Evolutionary conservation across 1,140 invertebrate genomes (phyloP).

Genomic region (Sinonovacula constricta): DNA sequence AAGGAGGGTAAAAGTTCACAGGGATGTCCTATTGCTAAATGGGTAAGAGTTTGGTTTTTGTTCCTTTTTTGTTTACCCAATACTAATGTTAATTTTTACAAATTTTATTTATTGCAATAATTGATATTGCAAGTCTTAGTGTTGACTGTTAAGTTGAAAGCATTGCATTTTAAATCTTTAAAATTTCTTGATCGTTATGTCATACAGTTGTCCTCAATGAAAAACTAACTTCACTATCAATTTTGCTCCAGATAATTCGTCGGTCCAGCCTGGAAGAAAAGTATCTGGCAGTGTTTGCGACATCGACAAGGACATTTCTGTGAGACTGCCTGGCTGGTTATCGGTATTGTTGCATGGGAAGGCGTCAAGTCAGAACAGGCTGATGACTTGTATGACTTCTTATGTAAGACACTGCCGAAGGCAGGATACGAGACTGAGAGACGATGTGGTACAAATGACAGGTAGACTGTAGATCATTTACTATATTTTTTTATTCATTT

Average conservation of each 20-base stretch:
- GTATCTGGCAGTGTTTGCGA: constrained; percentile 92
- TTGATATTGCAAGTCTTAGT: not conserved
- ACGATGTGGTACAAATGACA: constrained; percentile 88
- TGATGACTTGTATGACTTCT: constrained; percentile 90
- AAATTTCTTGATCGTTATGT: too few species aligned
- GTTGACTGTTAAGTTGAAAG: not conserved
- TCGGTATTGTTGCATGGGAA: constrained; percentile 96
- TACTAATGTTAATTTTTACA: too few species aligned
- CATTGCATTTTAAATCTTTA: not conserved
- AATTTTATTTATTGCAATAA: too few species aligned
- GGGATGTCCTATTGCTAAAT: constrained; percentile 98
- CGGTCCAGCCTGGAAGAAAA: constrained; percentile 92
- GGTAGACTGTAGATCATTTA: too few species aligned
- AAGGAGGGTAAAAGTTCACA: constrained; percentile 98
- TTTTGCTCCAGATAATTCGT: constrained; percentile 90
- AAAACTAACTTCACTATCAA: too few species aligned
- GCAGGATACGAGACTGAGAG: constrained; percentile 80
- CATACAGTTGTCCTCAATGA: too few species aligned
- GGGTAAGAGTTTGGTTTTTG: constrained; percentile 83
- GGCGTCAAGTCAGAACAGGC: constrained; percentile 87
- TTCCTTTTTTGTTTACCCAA: too few species aligned
- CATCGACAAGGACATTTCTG: constrained; percentile 91
- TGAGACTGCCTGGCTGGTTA: constrained; percentile 91
- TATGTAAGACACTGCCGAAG: constrained; percentile 90
- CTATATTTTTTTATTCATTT: too few species aligned